These are phyloP conservation scores for Geopemphigus sp. DNA, from an alignment of 1,140 invertebrate species.

Conservation along the genomic window DNA sequence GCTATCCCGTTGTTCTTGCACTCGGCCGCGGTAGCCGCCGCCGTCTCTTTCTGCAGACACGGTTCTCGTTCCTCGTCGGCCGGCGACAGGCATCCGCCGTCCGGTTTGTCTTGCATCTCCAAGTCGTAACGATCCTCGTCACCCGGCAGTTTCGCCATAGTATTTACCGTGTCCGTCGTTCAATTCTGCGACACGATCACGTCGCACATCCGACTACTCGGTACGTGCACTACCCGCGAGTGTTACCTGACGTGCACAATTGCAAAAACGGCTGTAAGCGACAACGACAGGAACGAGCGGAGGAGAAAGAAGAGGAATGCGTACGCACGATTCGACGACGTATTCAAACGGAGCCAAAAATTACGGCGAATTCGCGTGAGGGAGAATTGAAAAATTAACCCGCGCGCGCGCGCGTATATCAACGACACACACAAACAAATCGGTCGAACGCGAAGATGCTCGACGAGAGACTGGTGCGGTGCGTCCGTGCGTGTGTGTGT, in stretches of 20 bases:
- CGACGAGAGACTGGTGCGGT: background rate
- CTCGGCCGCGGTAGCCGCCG: background rate
- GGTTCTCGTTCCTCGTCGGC: slow-evolving; percentile 40
- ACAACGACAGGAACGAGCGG: background rate
- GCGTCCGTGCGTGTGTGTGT: too few relatives aligned
- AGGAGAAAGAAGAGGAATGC: background rate
- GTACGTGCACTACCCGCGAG: background rate
- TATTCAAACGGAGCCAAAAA: too few relatives aligned
- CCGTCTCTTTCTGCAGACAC: background rate
- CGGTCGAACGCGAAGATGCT: background rate
- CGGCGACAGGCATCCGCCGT: slow-evolving; percentile 29
- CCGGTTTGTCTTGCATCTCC: slow-evolving; percentile 41
- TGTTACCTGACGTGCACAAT: background rate
- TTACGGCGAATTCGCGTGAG: too few relatives aligned
- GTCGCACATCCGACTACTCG: background rate
- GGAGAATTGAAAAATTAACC: too few relatives aligned
- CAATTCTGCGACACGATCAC: background rate
- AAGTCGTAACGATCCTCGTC: background rate
- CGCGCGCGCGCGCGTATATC: background rate
- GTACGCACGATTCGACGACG: too few relatives aligned
- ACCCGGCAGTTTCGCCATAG: background rate
- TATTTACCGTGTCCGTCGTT: too few relatives aligned
- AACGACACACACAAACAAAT: too few relatives aligned
- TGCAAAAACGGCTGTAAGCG: background rate
- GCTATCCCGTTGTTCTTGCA: slow-evolving; percentile 26